phyloP scores from a whole-genome alignment of 2,113 vertebrate genomes.

The Cryptotis parvus region DNA sequence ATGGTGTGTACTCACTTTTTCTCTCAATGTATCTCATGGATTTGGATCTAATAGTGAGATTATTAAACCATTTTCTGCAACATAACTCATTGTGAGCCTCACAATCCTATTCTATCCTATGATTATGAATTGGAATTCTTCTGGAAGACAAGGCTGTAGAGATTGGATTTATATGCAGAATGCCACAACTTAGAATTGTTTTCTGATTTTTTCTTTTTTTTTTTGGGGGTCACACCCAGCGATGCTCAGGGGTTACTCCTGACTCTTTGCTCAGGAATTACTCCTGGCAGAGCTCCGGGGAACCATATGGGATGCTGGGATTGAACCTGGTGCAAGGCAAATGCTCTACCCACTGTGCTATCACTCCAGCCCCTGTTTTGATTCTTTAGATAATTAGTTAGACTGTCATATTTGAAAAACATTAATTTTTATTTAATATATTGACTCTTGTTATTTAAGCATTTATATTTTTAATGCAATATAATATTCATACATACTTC shows the following conservation, averaged over 20 bases:
- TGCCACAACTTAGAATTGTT: background rate
- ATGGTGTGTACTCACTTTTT: too few relatives aligned
- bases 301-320: too few relatives aligned
- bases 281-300: too few relatives aligned
- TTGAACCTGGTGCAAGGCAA: too few relatives aligned
- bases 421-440: background rate
- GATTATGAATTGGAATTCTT: constrained; percentile 46
- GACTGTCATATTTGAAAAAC: background rate
- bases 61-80: background rate
- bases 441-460: background rate
- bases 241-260: too few relatives aligned
- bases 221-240: too few relatives aligned
- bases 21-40: too few relatives aligned
- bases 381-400: constrained; percentile 41
- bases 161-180: constrained; percentile 8
- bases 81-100: background rate
- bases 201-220: background rate
- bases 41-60: too few relatives aligned
- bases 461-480: background rate
- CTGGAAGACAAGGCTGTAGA: background rate
- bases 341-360: too few relatives aligned
- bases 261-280: too few relatives aligned
- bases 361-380: background rate
- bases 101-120: background rate
- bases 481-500: background rate